A percentile compares a stretch with the other conserved stretches of the same genome.
Conservation (phyloP, 2,113 vertebrate species). For the Petrocephalus microphthalmus region DNA sequence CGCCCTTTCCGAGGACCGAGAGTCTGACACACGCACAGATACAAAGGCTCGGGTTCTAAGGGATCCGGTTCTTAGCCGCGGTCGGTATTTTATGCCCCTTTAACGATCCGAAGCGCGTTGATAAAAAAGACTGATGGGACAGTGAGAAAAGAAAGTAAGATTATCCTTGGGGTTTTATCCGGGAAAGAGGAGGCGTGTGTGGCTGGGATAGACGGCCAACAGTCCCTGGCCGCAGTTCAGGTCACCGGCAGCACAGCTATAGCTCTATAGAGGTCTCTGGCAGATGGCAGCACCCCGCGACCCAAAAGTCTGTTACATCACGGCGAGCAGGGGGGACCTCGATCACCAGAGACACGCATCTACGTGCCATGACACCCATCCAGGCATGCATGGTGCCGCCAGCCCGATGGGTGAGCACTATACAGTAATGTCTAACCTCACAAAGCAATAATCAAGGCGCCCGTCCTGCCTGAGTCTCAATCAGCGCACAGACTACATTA, state of each 20-base stretch:
- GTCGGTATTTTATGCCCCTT: neutral
- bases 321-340: neutral
- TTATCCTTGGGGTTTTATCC: too few relatives aligned
- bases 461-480: neutral
- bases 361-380: neutral
- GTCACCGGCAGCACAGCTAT: conserved; percentile 14
- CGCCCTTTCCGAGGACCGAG: neutral
- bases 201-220: neutral
- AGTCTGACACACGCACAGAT: neutral
- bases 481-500: neutral
- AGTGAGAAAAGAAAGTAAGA: too few relatives aligned
- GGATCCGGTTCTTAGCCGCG: neutral
- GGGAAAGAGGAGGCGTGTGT: neutral
- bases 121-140: neutral
- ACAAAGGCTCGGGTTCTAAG: neutral
- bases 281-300: conserved; percentile 20
- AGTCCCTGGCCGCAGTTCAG: neutral
- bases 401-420: neutral
- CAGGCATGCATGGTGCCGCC: neutral
- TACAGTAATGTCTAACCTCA: neutral
- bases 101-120: neutral
- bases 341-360: neutral
- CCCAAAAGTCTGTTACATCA: conserved; percentile 16
- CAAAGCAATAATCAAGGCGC: neutral
- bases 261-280: neutral